Evolutionary conservation across 2,797 vertebrate species (phyloP).

Genomic region (Nyctibius grandis): DNA sequence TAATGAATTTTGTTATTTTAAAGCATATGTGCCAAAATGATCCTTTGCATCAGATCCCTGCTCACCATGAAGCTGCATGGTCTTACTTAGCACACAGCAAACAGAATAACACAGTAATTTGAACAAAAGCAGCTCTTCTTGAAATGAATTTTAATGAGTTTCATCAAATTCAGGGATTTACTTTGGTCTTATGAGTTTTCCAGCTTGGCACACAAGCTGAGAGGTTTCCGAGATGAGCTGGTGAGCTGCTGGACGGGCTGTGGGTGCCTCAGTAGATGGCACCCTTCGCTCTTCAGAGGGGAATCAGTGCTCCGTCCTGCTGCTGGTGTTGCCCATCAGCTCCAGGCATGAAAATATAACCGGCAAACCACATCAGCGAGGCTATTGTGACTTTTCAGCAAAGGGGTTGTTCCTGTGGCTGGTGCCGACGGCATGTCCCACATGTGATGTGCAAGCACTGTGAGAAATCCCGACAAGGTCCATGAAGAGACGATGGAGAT

Average conservation of each 20-base stretch:
- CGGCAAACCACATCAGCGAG: neutral
- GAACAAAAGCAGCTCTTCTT: neutral
- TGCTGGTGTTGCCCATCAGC: neutral
- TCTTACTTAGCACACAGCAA: neutral
- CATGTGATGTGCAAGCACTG: fast-evolving
- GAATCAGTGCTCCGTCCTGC: neutral
- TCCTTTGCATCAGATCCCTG: neutral
- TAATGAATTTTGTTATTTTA: neutral
- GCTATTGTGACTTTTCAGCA: neutral
- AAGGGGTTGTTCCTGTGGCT: neutral
- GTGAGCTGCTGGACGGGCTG: neutral
- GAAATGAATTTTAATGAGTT: neutral
- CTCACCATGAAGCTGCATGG: neutral
- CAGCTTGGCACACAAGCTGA: fast-evolving
- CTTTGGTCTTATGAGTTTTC: neutral
- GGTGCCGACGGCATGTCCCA: fast-evolving
- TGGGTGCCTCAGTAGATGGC: conserved; percentile 47
- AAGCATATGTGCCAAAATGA: neutral
- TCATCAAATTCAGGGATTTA: neutral
- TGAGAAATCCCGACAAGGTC: neutral
- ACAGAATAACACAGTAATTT: neutral
- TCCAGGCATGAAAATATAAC: neutral
- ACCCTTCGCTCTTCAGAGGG: conserved; percentile 37
- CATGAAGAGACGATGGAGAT: fast-evolving
- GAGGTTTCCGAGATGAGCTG: neutral